phyloP scores from a whole-genome alignment of 2,888 invertebrate species.

The Machimus atricapillus region DNA sequence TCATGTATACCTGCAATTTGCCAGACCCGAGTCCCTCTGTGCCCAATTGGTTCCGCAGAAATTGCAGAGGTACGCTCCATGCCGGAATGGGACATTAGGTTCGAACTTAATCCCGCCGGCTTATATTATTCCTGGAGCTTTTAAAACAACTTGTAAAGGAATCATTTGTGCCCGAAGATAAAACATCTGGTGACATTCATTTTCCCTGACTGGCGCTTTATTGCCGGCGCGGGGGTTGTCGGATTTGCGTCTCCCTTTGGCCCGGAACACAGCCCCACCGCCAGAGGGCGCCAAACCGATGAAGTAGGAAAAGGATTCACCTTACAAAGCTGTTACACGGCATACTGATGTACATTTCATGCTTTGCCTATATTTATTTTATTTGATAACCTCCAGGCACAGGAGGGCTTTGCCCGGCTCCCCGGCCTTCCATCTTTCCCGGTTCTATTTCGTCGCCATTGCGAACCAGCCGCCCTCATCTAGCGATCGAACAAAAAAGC shows the following conservation, averaged over 20 bases:
- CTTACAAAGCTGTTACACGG: neutral
- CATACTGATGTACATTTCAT: neutral
- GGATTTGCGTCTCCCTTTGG: neutral
- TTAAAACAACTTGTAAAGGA: conserved; percentile 14
- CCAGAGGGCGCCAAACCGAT: neutral
- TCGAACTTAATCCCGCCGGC: neutral
- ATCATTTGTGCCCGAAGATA: neutral
- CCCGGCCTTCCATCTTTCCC: neutral
- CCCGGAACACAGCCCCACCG: neutral
- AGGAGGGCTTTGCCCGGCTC: neutral
- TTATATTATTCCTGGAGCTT: neutral
- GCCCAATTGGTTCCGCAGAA: neutral
- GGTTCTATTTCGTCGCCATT: neutral
- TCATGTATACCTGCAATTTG: neutral
- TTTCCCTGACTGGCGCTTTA: neutral
- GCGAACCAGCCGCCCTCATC: neutral
- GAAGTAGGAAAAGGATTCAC: conserved; percentile 1
- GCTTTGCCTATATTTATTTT: conserved; percentile 13
- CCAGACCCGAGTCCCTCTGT: neutral
- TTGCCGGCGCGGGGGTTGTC: neutral
- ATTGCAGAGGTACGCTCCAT: neutral
- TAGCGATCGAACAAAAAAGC: neutral
- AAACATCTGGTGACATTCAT: conserved; percentile 2
- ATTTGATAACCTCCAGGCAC: conserved; percentile 3
- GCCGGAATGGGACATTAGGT: neutral